These are phyloP conservation scores for Brachionus koreanus DNA, from an alignment of 1,140 invertebrate species.

Conservation along the genomic window DNA sequence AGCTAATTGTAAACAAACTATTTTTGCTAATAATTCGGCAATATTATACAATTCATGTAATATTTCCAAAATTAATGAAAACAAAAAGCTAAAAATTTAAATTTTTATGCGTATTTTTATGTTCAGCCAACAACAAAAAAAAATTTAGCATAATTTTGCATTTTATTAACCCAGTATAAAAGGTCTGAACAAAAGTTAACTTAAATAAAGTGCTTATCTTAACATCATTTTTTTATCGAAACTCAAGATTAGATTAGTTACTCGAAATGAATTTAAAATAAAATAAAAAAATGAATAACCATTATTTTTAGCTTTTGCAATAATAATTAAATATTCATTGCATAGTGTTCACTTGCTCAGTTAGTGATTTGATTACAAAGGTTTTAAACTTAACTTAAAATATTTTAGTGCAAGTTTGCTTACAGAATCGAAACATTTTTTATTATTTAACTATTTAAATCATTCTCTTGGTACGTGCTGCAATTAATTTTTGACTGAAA, in stretches of 20 bases:
- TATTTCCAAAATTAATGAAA: conserved; percentile 1
- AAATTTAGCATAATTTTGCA: not conserved
- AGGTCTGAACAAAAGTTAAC: not conserved
- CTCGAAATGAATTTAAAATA: no score
- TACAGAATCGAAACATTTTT: not conserved
- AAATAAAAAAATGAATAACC: no score
- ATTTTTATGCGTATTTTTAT: not conserved
- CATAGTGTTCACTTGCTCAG: not conserved
- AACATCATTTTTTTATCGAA: no score
- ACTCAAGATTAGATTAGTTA: no score
- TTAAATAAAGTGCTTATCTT: not conserved
- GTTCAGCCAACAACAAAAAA: not conserved
- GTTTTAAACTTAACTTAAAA: not conserved
- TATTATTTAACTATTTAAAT: not conserved
- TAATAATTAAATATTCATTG: no score
- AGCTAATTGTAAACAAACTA: not conserved
- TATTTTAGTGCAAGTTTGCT: not conserved
- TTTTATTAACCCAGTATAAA: not conserved
- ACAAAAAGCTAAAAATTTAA: not conserved
- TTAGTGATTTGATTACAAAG: not conserved
- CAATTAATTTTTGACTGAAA: not conserved
- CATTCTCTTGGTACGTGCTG: not conserved
- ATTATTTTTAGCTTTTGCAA: no score
- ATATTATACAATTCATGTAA: not conserved
- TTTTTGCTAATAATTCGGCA: not conserved